Base-by-base conservation (phyloP, 2,797 vertebrate genomes). In the Sebastes taczanowskii region DNA sequence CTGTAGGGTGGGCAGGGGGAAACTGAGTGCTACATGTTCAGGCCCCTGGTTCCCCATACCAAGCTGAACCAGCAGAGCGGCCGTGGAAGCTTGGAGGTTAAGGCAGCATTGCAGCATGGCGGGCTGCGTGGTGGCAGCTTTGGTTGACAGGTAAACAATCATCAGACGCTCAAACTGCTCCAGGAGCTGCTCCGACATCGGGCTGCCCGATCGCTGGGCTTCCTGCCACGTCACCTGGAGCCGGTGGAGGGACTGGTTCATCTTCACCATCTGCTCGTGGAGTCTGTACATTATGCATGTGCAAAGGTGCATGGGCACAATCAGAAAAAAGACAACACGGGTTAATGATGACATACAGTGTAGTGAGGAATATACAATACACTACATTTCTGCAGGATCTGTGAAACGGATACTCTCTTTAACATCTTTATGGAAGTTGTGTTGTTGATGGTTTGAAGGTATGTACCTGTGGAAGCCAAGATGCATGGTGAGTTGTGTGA, bases 261-360 rank as follows among this genome's bases (percentile, higher is more conserved):
- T 97, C 95, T 99, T 99, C 80, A 99, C 97, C 97, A 99, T 98
- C 95, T 99, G 99, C 91, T 99, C 98, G 0, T 99, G 98, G 88
- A 99, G 95, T 95, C 99, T 99, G 77, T 46, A 29, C 46, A 14
- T 14, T 14, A 14, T 42, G 38, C 38, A 42, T 42, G 38, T 42
- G 38, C 38, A 42, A 42, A 14, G 38, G 38, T 14, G 38, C 38
- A 42, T 42, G 13, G 38, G 6, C 29, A 80, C 27, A 80, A 71
- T 75, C 23, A 66, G 35, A 73, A 56, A 53, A 22, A 84, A 80
- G 68, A 77, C 13, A 64, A 59, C 20, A 69, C 0, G 1, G 32
- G 18, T 81, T 83, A 83, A 66, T 74, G 22, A 23, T 35, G 29
- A 80, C 56, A 67, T 77, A 42, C 68, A 68, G 42, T 9, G 5